Percentiles rank a stretch among this genome's conserved stretches.
Evolutionary conservation across 1,140 invertebrate species (phyloP).

Genomic region (Metaphire vulgaris): DNA sequence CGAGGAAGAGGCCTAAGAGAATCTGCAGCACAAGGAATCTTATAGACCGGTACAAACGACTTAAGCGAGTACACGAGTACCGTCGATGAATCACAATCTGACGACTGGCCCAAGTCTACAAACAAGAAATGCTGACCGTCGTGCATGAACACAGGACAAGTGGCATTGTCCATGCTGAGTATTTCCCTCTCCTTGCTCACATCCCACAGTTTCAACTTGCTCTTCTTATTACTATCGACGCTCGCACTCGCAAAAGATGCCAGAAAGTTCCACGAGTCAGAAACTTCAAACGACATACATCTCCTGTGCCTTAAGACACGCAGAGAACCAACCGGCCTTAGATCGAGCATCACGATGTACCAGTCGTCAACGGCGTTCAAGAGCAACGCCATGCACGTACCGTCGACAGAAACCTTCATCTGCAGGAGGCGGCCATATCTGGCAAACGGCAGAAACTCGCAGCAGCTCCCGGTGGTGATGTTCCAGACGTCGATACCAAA

Average conservation of each 20-base stretch:
- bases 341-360: conserved; percentile 20
- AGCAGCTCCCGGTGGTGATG: conserved; percentile 7
- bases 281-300: conserved; percentile 5
- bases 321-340: not conserved
- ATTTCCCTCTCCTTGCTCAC: conserved; percentile 6
- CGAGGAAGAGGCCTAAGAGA: conserved; percentile 3
- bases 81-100: not conserved
- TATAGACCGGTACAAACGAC: not conserved
- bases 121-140: conserved; percentile 20
- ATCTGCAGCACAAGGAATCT: conserved; percentile 5
- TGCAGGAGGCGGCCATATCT: conserved; percentile 24
- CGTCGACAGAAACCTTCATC: conserved; percentile 21
- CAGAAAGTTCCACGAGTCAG: conserved; percentile 10
- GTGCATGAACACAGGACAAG: conserved; percentile 21
- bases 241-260: conserved; percentile 9
- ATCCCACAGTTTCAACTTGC: conserved; percentile 28
- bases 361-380: conserved; percentile 10
- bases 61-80: not conserved
- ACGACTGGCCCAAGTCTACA: conserved; percentile 10
- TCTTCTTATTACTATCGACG: too few species aligned
- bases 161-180: conserved; percentile 9
- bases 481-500: conserved; percentile 29
- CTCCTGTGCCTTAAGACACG: not conserved
- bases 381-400: conserved; percentile 21
- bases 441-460: conserved; percentile 21